Conservation (phyloP, 1,140 invertebrate genomes). For the Thaumatotibia leucotreta region DNA sequence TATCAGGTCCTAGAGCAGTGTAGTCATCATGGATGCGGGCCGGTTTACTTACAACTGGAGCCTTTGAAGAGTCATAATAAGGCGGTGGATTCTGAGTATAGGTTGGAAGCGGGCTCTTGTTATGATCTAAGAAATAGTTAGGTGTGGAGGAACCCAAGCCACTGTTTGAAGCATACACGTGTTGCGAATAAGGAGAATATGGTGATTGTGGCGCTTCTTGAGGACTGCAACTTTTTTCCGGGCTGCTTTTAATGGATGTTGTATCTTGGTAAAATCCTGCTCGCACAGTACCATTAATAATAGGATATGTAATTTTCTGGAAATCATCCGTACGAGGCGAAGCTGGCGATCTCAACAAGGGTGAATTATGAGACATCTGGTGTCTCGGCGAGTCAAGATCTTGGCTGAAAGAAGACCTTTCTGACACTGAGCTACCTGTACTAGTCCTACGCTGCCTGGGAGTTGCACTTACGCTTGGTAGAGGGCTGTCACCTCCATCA, state of each 20-base stretch:
- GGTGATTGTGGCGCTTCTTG: constrained; percentile 78
- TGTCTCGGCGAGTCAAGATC: constrained; percentile 83
- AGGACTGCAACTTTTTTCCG: constrained; percentile 84
- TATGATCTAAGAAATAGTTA: constrained; percentile 64
- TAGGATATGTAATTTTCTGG: constrained; percentile 80
- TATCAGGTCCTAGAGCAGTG: constrained; percentile 48
- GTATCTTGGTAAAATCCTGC: constrained; percentile 89
- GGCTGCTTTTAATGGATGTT: constrained; percentile 82
- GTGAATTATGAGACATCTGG: constrained; percentile 81
- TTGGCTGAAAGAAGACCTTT: constrained; percentile 85
- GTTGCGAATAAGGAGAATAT: constrained; percentile 80
- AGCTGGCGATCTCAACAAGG: constrained; percentile 79
- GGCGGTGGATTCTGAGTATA: constrained; percentile 68
- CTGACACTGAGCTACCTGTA: constrained; percentile 84
- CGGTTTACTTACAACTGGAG: constrained; percentile 53
- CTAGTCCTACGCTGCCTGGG: constrained; percentile 80
- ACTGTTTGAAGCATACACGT: constrained; percentile 78
- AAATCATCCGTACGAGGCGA: constrained; percentile 78
- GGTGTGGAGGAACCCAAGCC: constrained; percentile 57
- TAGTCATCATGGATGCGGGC: constrained; percentile 53
- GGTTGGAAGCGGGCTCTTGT: constrained; percentile 64
- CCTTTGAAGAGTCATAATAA: constrained; percentile 76
- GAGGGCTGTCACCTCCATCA: constrained; percentile 70
- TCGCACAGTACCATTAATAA: constrained; percentile 83
- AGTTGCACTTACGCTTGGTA: constrained; percentile 44